A percentile compares a stretch with the other conserved stretches of the same genome.
phyloP scores from a whole-genome alignment of 2,888 invertebrate species.

The Apamea monoglypha region DNA sequence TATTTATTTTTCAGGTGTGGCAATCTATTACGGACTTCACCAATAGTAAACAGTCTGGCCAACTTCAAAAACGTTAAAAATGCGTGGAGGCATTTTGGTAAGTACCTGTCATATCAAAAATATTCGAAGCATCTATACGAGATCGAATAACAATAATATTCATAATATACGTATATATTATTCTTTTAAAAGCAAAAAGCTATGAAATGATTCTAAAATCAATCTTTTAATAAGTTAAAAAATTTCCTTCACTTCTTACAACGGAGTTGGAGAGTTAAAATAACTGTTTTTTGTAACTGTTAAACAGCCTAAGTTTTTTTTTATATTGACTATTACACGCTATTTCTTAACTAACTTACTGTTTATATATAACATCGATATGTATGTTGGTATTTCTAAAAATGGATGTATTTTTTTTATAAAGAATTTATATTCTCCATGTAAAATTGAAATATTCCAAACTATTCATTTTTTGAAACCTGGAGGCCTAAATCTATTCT shows the following conservation, averaged over 20 bases:
- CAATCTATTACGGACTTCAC: background rate
- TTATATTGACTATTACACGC: conserved; percentile 87
- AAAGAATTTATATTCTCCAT: conserved; percentile 72
- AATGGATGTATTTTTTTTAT: conserved; percentile 78
- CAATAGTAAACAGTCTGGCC: background rate
- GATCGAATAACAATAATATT: conserved; percentile 77
- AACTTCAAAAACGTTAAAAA: conserved; percentile 13
- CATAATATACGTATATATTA: conserved; percentile 78
- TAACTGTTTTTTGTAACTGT: conserved; percentile 79
- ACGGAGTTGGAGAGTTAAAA: conserved; percentile 68
- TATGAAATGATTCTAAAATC: conserved; percentile 71
- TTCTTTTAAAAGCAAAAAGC: conserved; percentile 81
- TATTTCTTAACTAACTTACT: conserved; percentile 81
- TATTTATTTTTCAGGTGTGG: background rate
- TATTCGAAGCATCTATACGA: conserved; percentile 67
- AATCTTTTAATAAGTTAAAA: conserved; percentile 64
- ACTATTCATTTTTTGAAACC: conserved; percentile 69
- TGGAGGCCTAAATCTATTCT: conserved; percentile 81
- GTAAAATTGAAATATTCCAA: conserved; percentile 77
- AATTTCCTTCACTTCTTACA: conserved; percentile 61
- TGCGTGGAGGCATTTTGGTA: conserved; percentile 15
- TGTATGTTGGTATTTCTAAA: conserved; percentile 89
- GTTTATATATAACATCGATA: conserved; percentile 89
- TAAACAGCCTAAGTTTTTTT: conserved; percentile 84
- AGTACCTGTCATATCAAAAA: conserved; percentile 48